Conservation (phyloP, 2,888 invertebrate genomes). For the Melinopterus prodromus region DNA sequence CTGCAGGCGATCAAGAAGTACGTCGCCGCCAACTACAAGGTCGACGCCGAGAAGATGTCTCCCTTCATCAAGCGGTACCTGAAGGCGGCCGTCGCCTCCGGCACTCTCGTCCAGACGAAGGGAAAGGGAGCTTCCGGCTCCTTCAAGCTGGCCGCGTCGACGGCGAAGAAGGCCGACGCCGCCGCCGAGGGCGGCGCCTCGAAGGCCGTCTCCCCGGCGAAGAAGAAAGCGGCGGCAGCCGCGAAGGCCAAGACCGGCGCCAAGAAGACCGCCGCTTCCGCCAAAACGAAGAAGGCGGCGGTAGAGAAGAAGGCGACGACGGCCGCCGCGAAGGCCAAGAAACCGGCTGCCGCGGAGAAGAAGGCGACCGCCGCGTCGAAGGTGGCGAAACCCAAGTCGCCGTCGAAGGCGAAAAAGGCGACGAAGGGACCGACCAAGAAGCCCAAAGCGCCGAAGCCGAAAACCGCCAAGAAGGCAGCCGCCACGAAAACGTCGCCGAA, state of each 20-base stretch:
- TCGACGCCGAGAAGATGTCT: slow-evolving; percentile 67
- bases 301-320: too few relatives aligned
- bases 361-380: slow-evolving; percentile 19
- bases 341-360: too few relatives aligned
- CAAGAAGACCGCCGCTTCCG: slow-evolving; percentile 16
- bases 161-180: slow-evolving; percentile 34
- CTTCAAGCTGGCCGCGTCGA: slow-evolving; percentile 37
- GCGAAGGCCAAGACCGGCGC: slow-evolving; percentile 39
- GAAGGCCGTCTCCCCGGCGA: slow-evolving; percentile 37
- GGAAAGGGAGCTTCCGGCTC: too few relatives aligned
- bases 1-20: slow-evolving; percentile 70
- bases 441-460: slow-evolving; percentile 58
- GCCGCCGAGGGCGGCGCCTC: slow-evolving; percentile 44
- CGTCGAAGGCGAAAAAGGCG: slow-evolving; percentile 55
- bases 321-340: too few relatives aligned
- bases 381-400: slow-evolving; percentile 43
- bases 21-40: slow-evolving; percentile 66
- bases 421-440: slow-evolving; percentile 56
- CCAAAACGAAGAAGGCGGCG: slow-evolving; percentile 40
- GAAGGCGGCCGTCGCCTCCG: slow-evolving; percentile 65
- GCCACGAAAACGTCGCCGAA: slow-evolving; percentile 28
- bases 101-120: slow-evolving; percentile 51
- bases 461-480: slow-evolving; percentile 45
- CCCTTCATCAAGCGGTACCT: slow-evolving; percentile 69
- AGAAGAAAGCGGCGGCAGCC: slow-evolving; percentile 43